A percentile compares a stretch with the other conserved stretches of the same genome.
Conservation (phyloP, 2,797 vertebrate species). For the Sebastes goodei region DNA sequence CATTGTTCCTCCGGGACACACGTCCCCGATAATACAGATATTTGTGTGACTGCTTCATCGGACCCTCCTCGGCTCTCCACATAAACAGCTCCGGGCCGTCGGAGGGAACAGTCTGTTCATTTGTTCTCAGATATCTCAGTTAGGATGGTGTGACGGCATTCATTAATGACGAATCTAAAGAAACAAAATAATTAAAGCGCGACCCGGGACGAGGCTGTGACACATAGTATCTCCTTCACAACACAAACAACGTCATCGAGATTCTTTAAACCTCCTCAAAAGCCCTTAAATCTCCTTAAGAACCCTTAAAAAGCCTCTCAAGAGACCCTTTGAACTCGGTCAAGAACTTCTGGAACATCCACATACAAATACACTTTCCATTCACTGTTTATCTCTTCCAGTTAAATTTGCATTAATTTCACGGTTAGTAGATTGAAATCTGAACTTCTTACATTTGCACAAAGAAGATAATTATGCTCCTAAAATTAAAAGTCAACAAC, state of each 20-base stretch:
- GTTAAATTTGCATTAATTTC: too few species aligned
- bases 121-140: not conserved
- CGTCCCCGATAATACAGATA: not conserved
- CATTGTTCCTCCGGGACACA: slow-evolving; percentile 12
- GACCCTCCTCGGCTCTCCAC: not conserved
- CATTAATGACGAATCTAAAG: not conserved
- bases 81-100: not conserved
- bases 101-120: not conserved
- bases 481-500: not conserved
- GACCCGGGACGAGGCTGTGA: not conserved
- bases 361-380: too few species aligned
- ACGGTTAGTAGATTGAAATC: too few species aligned
- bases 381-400: too few species aligned
- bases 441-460: too few species aligned
- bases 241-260: too few species aligned
- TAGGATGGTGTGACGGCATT: not conserved
- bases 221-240: not conserved
- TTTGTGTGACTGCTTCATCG: slow-evolving; percentile 15
- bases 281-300: not conserved
- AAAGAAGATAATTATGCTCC: too few species aligned
- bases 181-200: not conserved
- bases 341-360: not conserved
- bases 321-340: not conserved
- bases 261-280: not conserved
- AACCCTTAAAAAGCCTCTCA: not conserved